phyloP scores from a whole-genome alignment of 2,797 vertebrate genomes.

The Eidolon dupreanum region DNA sequence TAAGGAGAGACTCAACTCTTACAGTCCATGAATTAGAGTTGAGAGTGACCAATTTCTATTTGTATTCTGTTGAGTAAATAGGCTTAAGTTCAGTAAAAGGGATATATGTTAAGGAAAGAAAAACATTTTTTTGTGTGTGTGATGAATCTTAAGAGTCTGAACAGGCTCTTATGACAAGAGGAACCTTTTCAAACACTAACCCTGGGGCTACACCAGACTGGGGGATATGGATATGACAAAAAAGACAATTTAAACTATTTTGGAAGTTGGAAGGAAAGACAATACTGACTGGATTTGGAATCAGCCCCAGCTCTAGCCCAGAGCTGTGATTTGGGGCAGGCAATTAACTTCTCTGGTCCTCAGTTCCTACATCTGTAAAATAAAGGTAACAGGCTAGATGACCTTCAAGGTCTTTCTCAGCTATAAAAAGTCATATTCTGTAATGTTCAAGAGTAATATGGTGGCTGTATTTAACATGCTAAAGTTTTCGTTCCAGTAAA shows the following conservation, averaged over 20 bases:
- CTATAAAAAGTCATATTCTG: background rate
- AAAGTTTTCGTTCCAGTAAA: background rate
- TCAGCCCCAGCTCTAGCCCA: background rate
- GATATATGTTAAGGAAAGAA: background rate
- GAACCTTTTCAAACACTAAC: background rate
- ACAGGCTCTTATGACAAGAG: background rate
- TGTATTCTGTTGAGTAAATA: background rate
- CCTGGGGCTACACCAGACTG: background rate
- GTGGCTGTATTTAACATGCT: background rate
- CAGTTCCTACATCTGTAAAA: background rate
- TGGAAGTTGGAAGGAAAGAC: background rate
- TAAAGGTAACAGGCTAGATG: background rate
- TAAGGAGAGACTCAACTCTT: background rate
- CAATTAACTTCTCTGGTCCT: background rate
- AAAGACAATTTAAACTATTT: background rate
- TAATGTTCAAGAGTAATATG: background rate
- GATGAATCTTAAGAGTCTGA: background rate
- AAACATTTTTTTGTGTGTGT: background rate
- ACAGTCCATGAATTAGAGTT: background rate
- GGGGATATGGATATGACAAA: background rate
- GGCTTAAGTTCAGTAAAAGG: background rate
- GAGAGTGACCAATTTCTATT: background rate
- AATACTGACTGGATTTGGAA: background rate
- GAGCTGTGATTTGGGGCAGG: background rate
- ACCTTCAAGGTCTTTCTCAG: background rate